Base-by-base conservation (phyloP, 2,113 vertebrate genomes). In the Gymnorhina tibicen region DNA sequence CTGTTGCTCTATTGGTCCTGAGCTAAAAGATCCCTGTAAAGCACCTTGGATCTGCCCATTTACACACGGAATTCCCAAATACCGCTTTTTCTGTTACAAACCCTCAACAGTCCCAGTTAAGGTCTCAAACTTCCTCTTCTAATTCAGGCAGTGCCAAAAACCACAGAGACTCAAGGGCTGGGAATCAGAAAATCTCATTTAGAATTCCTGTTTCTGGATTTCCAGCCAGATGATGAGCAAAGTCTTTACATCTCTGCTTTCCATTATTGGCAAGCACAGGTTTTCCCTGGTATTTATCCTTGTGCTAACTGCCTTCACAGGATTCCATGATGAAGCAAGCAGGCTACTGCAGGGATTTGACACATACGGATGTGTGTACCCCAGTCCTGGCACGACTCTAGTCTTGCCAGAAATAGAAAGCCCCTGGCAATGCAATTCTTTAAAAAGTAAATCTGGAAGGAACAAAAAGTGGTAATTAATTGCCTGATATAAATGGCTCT, bases 391-490 rank as follows among this genome's bases (percentile, higher is more conserved):
- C 69, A 60, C 52, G 18, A 8, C 1, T 3, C 19, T 63, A 32
- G 35, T 35, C 77, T 72, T 87, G 73, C 84, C 81, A 89, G 83
- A 82, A 94, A 10, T 5, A 82, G 62, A 89, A 89, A 62, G 89
- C 85, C 46, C 47, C 58, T 60, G 46, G 87, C 89, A 87, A 68
- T 35, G 53, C 32, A 91, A 53, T 87, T 75, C 73, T 87, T 89
- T 53, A 14, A 91, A 87, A 92, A 79, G 62, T 60, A 82, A 84
- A 92, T 76, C 64, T 76, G 74, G 62, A 95, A 75, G 63, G 75
- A 72, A 89, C 73, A 92, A 93, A 91, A 87, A 89, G 62, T 49
- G 58, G 62, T 84, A 92, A 96, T 93, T 91, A 95, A 94, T 46
- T 87, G 77, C 49, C 78, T 42, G 2, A 72, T 85, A 92, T 27